phyloP scores from a whole-genome alignment of 2,113 vertebrate genomes.

The Ailuropoda melanoleuca region DNA sequence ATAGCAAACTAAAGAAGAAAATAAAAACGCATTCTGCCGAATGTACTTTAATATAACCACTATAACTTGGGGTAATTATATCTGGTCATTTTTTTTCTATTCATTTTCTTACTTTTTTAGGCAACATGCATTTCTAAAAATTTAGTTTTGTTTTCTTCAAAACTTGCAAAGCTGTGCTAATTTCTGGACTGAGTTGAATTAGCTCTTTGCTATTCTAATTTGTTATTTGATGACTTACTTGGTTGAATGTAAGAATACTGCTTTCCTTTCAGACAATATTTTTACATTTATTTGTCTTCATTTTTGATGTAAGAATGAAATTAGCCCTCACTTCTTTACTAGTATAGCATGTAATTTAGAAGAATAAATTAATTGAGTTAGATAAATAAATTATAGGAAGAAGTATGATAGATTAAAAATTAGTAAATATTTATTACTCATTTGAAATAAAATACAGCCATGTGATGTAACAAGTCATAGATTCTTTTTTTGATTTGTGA shows the following conservation, averaged over 20 bases:
- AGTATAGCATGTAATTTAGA: neutral
- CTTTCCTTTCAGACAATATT: neutral
- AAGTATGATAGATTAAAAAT: neutral
- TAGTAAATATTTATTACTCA: slow-evolving; percentile 40
- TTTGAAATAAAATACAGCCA: neutral
- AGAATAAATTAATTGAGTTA: neutral
- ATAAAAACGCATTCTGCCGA: neutral
- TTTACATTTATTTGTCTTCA: neutral
- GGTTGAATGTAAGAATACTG: neutral
- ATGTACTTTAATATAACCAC: neutral
- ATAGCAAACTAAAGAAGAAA: neutral
- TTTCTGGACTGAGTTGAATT: neutral
- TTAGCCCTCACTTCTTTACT: neutral
- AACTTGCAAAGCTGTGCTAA: neutral
- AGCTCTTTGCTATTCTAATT: neutral
- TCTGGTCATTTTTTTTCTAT: neutral
- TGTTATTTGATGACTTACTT: neutral
- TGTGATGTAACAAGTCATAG: slow-evolving; percentile 15
- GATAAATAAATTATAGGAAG: neutral
- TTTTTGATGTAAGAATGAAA: neutral
- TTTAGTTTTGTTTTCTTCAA: neutral
- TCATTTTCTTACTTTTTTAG: neutral
- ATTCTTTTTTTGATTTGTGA: neutral
- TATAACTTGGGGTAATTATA: neutral
- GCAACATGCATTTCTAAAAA: neutral